These are phyloP conservation scores for Tenthredo livida DNA, from an alignment of 2,888 invertebrate genomes.

Conservation along the genomic window DNA sequence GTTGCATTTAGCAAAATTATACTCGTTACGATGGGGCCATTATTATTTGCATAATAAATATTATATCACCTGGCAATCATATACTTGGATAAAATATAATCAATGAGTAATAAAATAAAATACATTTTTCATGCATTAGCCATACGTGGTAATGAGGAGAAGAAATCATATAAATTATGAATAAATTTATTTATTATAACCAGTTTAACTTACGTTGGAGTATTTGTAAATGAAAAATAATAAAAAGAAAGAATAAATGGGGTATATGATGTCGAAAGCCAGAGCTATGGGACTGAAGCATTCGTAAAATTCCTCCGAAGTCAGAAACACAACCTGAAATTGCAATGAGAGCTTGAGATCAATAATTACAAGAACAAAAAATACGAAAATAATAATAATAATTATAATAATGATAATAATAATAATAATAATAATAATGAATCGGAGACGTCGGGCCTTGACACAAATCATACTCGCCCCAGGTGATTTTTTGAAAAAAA, in stretches of 20 bases:
- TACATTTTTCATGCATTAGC: no score
- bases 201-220: conserved; percentile 84
- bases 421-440: not conserved
- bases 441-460: not conserved
- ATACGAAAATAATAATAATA: not conserved
- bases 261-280: conserved; percentile 84
- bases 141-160: no score
- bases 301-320: conserved; percentile 79
- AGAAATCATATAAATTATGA: not conserved
- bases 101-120: not conserved
- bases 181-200: not conserved
- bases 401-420: not conserved
- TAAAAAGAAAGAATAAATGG: conserved; percentile 87
- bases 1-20: conserved; percentile 43
- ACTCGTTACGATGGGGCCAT: not conserved
- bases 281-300: conserved; percentile 84
- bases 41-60: conserved; percentile 32
- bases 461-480: not conserved
- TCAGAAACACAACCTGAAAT: conserved; percentile 82
- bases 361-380: conserved; percentile 27
- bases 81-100: conserved; percentile 1
- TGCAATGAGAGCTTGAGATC: conserved; percentile 10
- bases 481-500: not conserved
- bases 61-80: conserved; percentile 30
- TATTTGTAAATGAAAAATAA: conserved; percentile 91